phyloP scores from a whole-genome alignment of 2,888 invertebrate species.

The Standfussiana lucernea region DNA sequence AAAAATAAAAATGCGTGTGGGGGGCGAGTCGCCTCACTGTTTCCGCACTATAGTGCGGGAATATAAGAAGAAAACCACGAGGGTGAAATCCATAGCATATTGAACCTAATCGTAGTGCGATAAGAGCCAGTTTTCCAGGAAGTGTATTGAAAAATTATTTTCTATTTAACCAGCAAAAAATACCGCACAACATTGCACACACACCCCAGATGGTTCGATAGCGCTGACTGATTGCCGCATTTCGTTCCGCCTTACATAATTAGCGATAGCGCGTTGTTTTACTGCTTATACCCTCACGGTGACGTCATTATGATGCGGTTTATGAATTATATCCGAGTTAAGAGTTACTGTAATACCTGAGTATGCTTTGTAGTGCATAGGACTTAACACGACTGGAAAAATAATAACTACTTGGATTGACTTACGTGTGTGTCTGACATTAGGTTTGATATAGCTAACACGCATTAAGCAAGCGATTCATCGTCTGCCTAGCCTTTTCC shows the following conservation, averaged over 20 bases:
- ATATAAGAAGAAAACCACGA: too few relatives aligned
- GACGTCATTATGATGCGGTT: slow-evolving; percentile 15
- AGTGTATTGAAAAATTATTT: too few relatives aligned
- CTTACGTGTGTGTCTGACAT: too few relatives aligned
- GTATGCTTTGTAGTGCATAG: background rate
- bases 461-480: too few relatives aligned
- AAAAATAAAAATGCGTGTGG: too few relatives aligned
- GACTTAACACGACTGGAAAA: background rate
- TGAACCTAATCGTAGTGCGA: too few relatives aligned
- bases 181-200: slow-evolving; percentile 41
- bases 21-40: too few relatives aligned
- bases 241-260: slow-evolving; percentile 52
- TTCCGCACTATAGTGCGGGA: too few relatives aligned
- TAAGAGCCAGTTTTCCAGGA: too few relatives aligned
- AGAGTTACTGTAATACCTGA: slow-evolving; percentile 1
- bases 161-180: background rate
- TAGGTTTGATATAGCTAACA: too few relatives aligned
- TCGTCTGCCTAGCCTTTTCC: too few relatives aligned
- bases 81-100: too few relatives aligned
- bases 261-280: slow-evolving; percentile 32
- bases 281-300: slow-evolving; percentile 16
- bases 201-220: slow-evolving; percentile 56
- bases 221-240: slow-evolving; percentile 53
- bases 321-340: slow-evolving; percentile 13
- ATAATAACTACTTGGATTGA: background rate